Conservation (phyloP, 2,113 vertebrate species). For the Crotalus viridis region DNA sequence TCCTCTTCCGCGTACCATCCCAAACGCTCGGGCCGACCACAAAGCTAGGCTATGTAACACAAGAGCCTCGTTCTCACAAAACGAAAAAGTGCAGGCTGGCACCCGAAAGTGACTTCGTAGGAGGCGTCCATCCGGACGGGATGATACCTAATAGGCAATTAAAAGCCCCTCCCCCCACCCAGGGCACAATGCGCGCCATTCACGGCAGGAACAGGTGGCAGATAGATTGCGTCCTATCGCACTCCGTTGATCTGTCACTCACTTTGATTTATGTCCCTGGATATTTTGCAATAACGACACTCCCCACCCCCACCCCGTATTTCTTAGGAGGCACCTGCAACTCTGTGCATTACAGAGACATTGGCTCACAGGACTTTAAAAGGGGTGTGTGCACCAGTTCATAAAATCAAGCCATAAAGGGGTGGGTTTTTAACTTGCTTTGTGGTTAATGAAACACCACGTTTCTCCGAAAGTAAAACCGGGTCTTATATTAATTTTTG, state of each 20-base stretch:
- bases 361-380: background rate
- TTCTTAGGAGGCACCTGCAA: constrained; percentile 25
- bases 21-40: background rate
- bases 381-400: background rate
- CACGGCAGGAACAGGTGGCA: constrained; percentile 7
- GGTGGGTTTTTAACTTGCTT: background rate
- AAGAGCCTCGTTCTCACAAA: constrained; percentile 38
- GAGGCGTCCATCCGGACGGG: constrained; percentile 32
- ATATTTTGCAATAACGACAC: background rate
- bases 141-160: constrained; percentile 38
- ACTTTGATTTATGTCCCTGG: constrained; percentile 9
- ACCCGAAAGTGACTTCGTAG: constrained; percentile 28
- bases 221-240: background rate
- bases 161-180: background rate
- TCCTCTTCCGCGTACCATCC: constrained; percentile 18
- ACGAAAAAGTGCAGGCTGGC: constrained; percentile 16
- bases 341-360: background rate
- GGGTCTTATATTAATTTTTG: no score
- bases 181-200: constrained; percentile 1
- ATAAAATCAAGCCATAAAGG: background rate
- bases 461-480: no score
- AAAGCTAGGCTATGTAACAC: background rate
- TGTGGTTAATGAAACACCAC: no score
- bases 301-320: background rate
- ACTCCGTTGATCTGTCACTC: background rate